Conservation (phyloP, 2,797 vertebrate species). For the Hypotaenidia philippensis region DNA sequence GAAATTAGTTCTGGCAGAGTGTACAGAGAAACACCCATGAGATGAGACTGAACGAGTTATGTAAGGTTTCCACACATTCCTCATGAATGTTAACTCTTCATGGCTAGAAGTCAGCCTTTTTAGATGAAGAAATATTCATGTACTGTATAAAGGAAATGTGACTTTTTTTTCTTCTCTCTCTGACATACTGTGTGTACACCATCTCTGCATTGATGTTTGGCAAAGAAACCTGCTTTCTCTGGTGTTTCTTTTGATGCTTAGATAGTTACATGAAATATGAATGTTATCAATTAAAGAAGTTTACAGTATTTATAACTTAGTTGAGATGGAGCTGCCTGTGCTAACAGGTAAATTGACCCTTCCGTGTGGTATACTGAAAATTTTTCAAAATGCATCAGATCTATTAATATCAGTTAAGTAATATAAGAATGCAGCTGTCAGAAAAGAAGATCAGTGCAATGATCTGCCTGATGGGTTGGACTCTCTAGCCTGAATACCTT, state of each 20-base stretch:
- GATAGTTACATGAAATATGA: background rate
- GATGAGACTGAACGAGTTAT: slow-evolving; percentile 79
- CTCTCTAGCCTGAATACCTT: background rate
- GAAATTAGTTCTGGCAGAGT: slow-evolving; percentile 86
- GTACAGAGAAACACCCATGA: slow-evolving; percentile 82
- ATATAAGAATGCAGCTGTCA: background rate
- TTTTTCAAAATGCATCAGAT: background rate
- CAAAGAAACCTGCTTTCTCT: background rate
- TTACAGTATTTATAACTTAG: background rate
- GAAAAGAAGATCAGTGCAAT: background rate
- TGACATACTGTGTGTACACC: background rate
- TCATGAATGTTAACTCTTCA: slow-evolving; percentile 70
- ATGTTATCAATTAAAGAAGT: background rate
- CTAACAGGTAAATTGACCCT: background rate
- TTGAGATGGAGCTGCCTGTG: background rate
- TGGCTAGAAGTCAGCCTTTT: background rate
- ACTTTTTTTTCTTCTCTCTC: background rate
- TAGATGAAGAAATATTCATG: background rate
- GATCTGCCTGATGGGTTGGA: background rate
- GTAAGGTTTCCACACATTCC: slow-evolving; percentile 71
- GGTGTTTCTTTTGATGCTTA: background rate
- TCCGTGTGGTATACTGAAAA: background rate
- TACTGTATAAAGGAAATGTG: background rate
- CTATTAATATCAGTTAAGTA: background rate
- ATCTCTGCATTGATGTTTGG: background rate